These are phyloP conservation scores for Dolichoris vasculosae DNA, from an alignment of 1,140 invertebrate species.

Conservation along the genomic window DNA sequence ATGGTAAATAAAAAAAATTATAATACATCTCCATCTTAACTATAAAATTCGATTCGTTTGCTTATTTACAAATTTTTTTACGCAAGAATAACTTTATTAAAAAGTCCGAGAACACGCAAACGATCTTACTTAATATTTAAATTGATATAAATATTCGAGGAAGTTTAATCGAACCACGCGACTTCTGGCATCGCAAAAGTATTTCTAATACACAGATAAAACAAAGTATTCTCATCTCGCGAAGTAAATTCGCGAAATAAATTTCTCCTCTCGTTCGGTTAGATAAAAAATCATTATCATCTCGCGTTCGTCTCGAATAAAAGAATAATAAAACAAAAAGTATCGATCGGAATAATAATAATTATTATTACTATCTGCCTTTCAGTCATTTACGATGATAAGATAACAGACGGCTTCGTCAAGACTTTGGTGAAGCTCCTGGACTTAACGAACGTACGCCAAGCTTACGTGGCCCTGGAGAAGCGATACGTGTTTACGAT, in stretches of 20 bases:
- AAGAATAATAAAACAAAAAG: not conserved
- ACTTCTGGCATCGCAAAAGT: not conserved
- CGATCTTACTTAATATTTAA: not conserved
- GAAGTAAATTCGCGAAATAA: not conserved
- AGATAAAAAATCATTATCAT: too few relatives aligned
- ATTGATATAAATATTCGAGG: not conserved
- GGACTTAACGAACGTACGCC: slow-evolving; percentile 71
- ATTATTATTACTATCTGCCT: slow-evolving; percentile 60
- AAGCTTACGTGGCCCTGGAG: slow-evolving; percentile 86
- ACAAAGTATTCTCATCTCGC: not conserved
- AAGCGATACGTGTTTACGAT: slow-evolving; percentile 91
- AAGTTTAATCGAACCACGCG: not conserved
- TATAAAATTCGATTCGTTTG: too few relatives aligned
- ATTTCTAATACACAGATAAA: too few relatives aligned
- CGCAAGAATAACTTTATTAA: not conserved
- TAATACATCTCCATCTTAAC: not conserved
- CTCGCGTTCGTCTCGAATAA: not conserved
- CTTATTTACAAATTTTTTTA: too few relatives aligned
- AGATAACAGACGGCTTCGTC: slow-evolving; percentile 88
- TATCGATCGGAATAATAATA: slow-evolving; percentile 20
- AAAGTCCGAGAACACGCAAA: not conserved
- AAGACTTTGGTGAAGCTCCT: slow-evolving; percentile 83
- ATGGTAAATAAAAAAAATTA: slow-evolving; percentile 76
- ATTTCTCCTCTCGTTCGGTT: too few relatives aligned
- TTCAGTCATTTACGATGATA: slow-evolving; percentile 90